Evolutionary conservation across 2,797 vertebrate species (phyloP), one percentile per base, ranked within the genome.

Genomic region (Echiichthys vipera): DNA sequence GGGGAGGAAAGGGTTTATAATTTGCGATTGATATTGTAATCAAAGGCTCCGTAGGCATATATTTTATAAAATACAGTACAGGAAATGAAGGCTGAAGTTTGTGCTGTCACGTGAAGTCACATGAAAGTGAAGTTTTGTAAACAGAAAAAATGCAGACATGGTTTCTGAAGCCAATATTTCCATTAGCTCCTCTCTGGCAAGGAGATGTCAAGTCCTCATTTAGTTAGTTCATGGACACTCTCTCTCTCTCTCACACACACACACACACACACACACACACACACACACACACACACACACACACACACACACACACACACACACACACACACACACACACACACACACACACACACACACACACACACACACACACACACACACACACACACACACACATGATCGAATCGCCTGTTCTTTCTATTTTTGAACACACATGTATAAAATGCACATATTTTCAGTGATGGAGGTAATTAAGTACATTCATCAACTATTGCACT

Each of bases 101-200:
- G 66, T n/a, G 34, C 65, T 78, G 66, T 67, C 76, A 71, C 73
- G 58, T 75, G 25, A 65, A n/a, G 56, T 68, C 59, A 79, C 18
- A 51, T 69, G 25, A 75, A 79, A 70, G 55, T 11, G 1, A 7
- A 12, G 71, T 78, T 82, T 84, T 83, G 61, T 84, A 87, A 90
- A 85, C 77, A 83, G n/a, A 34, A 66, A 71, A 68, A 43, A 58
- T 32, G 13, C 64, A 80, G 79, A 58, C 34, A 32, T 77, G 37
- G 17, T 61, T 58, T 78, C 74, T 62, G 74, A 73, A 59, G 84
- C 66, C 87, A 87, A 77, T 78, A 55, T 78, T 84, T 88, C 82
- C 82, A 88, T 89, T 86, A 84, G 75, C 56, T 45, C 2, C 18
- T 65, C 24, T 68, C 46, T 68, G 51, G 27, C n/a, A 32, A 43